These are phyloP conservation scores for Hirtodrosophila histrioides DNA, from an alignment of 2,888 invertebrate species.

Conservation along the genomic window DNA sequence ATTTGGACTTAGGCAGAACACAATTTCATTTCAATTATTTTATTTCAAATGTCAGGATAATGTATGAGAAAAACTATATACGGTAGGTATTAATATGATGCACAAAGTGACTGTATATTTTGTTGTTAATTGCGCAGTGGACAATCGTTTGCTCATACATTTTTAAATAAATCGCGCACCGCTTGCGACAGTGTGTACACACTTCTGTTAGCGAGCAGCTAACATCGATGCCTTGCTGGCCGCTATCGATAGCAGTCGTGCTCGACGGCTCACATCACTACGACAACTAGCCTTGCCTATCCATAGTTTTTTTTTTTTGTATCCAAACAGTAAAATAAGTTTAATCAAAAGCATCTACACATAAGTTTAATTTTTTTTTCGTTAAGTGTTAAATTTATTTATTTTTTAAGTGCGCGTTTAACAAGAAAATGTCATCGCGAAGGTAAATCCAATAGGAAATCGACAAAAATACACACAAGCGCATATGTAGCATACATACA, in stretches of 20 bases:
- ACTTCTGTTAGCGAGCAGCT: neutral
- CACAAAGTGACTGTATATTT: too few relatives aligned
- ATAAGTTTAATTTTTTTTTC: constrained; percentile 71
- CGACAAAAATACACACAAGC: constrained; percentile 49
- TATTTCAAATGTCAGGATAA: too few relatives aligned
- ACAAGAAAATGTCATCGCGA: constrained; percentile 83
- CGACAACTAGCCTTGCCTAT: constrained; percentile 66
- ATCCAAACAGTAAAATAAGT: constrained; percentile 74
- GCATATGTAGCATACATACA: constrained; percentile 21
- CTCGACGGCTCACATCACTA: constrained; percentile 56
- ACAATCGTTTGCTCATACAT: neutral
- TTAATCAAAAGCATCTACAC: constrained; percentile 68
- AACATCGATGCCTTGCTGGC: constrained; percentile 18
- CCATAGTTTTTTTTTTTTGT: constrained; percentile 69
- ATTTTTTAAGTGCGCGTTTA: constrained; percentile 76
- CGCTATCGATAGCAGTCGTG: constrained; percentile 45
- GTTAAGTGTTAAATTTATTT: constrained; percentile 72
- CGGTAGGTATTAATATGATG: too few relatives aligned
- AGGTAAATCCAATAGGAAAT: constrained; percentile 77
- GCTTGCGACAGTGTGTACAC: constrained; percentile 27
- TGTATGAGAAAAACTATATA: too few relatives aligned
- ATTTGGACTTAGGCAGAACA: neutral
- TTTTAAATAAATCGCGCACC: constrained; percentile 17
- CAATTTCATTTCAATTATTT: too few relatives aligned
- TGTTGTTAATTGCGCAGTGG: too few relatives aligned